These are phyloP conservation scores for Eupithecia vulgata DNA, from an alignment of 2,888 invertebrate species.

Conservation along the genomic window DNA sequence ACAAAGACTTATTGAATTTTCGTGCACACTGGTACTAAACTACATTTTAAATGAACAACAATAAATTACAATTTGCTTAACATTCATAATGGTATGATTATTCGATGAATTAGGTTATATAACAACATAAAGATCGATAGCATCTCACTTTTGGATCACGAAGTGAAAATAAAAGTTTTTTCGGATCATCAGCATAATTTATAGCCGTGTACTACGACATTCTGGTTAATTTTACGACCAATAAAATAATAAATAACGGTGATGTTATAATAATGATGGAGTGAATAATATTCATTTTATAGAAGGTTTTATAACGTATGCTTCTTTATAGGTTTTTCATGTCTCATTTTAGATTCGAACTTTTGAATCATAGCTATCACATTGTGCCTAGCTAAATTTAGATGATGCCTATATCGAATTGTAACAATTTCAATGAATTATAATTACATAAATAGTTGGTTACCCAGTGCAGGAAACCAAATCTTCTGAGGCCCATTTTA, in stretches of 20 bases:
- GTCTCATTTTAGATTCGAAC: slow-evolving; percentile 4
- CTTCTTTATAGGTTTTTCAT: slow-evolving; percentile 19
- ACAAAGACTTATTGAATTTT: slow-evolving; percentile 3
- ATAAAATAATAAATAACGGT: slow-evolving; percentile 42
- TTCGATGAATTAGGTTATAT: slow-evolving; percentile 39
- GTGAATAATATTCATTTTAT: slow-evolving; percentile 18
- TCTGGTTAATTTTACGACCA: slow-evolving; percentile 41
- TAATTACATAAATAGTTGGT: not conserved
- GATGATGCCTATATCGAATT: not conserved
- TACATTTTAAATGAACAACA: slow-evolving; percentile 6
- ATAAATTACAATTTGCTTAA: slow-evolving; percentile 37
- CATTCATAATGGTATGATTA: slow-evolving; percentile 42
- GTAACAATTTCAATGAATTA: not conserved
- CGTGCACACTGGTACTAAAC: not conserved
- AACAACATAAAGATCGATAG: slow-evolving; percentile 42
- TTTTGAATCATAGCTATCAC: not conserved
- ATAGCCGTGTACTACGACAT: slow-evolving; percentile 40
- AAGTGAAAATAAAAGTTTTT: slow-evolving; percentile 42
- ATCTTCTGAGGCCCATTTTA: not conserved
- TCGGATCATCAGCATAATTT: slow-evolving; percentile 41
- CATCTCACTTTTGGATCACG: slow-evolving; percentile 42
- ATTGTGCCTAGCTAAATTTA: not conserved
- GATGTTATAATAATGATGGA: slow-evolving; percentile 30
- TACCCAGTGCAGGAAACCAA: not conserved
- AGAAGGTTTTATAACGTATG: slow-evolving; percentile 22